These are phyloP conservation scores for Echinops telfairi DNA, from an alignment of 2,113 vertebrate species.

Conservation along the genomic window DNA sequence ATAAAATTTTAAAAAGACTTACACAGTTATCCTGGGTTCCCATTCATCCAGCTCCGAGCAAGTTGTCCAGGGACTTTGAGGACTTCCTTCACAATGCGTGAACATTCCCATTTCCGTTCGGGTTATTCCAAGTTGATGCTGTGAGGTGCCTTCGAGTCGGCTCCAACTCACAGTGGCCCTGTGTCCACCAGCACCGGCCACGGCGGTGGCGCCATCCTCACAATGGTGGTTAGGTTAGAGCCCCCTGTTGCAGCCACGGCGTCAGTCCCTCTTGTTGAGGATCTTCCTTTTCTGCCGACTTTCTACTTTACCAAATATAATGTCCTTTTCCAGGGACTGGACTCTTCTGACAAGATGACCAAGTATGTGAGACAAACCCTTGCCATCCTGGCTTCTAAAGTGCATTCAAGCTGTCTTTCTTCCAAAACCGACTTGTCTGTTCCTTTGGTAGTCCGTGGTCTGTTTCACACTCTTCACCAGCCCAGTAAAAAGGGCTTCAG, in stretches of 20 bases:
- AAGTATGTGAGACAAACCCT: neutral
- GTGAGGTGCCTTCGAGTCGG: too few relatives aligned
- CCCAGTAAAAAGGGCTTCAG: too few relatives aligned
- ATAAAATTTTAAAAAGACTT: too few relatives aligned
- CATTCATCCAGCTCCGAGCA: neutral
- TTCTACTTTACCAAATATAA: neutral
- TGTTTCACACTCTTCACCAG: neutral
- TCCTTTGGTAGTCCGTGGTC: neutral
- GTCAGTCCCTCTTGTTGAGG: neutral
- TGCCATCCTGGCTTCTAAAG: neutral
- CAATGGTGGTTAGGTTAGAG: neutral
- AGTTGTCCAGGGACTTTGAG: neutral
- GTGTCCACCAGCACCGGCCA: too few relatives aligned
- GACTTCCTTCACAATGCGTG: neutral
- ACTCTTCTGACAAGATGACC: too few relatives aligned
- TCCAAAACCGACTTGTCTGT: neutral
- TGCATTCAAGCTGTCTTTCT: neutral
- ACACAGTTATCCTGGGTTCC: neutral
- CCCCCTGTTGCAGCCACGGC: neutral
- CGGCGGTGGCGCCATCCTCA: neutral
- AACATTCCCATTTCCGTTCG: neutral
- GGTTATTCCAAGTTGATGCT: neutral
- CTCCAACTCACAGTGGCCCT: too few relatives aligned
- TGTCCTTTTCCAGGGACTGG: neutral
- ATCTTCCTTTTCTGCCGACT: neutral